Percentiles rank a stretch among this genome's conserved stretches.
phyloP scores from a whole-genome alignment of 1,140 invertebrate genomes.

The Hermetia illucens region DNA sequence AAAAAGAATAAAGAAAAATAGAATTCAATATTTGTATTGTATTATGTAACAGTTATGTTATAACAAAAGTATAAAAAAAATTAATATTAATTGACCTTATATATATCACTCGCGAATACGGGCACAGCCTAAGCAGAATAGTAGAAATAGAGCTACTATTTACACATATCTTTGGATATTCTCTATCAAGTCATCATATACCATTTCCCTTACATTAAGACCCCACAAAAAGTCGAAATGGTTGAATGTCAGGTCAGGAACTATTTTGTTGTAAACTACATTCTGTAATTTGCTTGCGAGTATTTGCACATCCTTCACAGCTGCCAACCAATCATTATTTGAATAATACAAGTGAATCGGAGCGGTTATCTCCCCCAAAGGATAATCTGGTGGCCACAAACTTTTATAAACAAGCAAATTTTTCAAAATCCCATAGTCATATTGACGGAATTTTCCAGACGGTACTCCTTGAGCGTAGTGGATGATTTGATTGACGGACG shows the following conservation, averaged over 20 bases:
- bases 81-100: too few species aligned
- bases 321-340: slow-evolving; percentile 38
- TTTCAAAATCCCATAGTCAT: slow-evolving; percentile 20
- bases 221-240: slow-evolving; percentile 35
- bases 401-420: slow-evolving; percentile 26
- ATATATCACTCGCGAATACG: too few species aligned
- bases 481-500: slow-evolving; percentile 52
- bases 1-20: too few species aligned
- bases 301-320: slow-evolving; percentile 25
- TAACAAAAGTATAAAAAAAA: too few species aligned
- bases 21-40: too few species aligned
- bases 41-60: too few species aligned
- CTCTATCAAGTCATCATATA: slow-evolving; percentile 31
- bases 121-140: too few species aligned
- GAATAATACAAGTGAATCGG: slow-evolving; percentile 44
- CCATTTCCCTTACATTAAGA: slow-evolving; percentile 22
- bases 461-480: slow-evolving; percentile 44
- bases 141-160: too few species aligned
- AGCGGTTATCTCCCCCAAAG: slow-evolving; percentile 34
- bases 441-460: slow-evolving; percentile 25
- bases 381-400: slow-evolving; percentile 39
- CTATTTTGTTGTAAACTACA: slow-evolving; percentile 18
- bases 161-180: slow-evolving; percentile 30
- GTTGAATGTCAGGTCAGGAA: slow-evolving; percentile 27
- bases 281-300: slow-evolving; percentile 27